phyloP scores from a whole-genome alignment of 2,797 vertebrate genomes.

The Smutsia gigantea region DNA sequence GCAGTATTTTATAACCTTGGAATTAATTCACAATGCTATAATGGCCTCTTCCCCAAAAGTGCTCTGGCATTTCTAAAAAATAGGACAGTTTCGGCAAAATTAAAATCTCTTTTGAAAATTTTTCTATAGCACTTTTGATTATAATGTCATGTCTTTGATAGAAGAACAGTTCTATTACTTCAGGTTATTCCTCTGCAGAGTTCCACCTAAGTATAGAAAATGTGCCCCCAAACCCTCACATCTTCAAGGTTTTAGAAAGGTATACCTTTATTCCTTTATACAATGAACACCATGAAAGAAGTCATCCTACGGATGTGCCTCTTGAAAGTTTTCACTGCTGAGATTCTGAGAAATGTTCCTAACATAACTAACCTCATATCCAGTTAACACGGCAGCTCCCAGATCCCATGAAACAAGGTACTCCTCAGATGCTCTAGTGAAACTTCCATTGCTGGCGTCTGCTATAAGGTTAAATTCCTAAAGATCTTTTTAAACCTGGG shows the following conservation, averaged over 20 bases:
- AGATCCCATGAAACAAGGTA: not conserved
- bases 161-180: not conserved
- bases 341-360: not conserved
- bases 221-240: not conserved
- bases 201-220: not conserved
- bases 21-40: not conserved
- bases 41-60: not conserved
- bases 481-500: not conserved
- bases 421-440: not conserved
- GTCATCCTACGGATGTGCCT: not conserved
- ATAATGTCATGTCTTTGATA: not conserved
- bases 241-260: not conserved
- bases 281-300: not conserved
- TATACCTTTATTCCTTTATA: slow-evolving; percentile 10
- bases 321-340: not conserved
- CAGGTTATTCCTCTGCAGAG: not conserved
- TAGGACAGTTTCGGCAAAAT: not conserved
- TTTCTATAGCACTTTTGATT: not conserved
- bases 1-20: not conserved
- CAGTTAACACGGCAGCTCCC: not conserved
- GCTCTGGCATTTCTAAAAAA: not conserved
- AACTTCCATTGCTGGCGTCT: not conserved
- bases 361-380: not conserved
- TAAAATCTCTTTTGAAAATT: not conserved
- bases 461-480: not conserved